Evolutionary conservation across 2,113 vertebrate species (phyloP).

Genomic region (Baryphthengus martii): DNA sequence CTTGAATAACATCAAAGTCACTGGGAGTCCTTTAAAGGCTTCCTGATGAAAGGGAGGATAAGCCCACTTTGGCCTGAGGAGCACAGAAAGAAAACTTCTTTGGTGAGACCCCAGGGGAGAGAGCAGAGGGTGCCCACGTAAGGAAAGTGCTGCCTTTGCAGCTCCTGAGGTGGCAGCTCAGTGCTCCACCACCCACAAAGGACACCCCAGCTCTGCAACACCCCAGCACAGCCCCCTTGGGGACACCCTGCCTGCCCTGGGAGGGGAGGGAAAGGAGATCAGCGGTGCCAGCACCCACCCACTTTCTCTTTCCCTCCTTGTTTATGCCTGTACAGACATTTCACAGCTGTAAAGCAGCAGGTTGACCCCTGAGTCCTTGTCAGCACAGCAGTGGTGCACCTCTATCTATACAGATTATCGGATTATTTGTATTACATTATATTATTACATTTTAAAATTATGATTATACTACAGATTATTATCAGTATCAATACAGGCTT

Average conservation of each 20-base stretch:
- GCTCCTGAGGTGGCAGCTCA: neutral
- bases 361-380: too few species aligned
- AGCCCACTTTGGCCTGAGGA: neutral
- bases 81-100: neutral
- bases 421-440: too few species aligned
- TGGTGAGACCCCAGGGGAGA: neutral
- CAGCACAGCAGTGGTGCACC: too few species aligned
- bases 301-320: neutral
- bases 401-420: too few species aligned
- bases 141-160: neutral
- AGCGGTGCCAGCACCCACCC: neutral
- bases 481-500: too few species aligned
- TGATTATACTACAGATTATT: too few species aligned
- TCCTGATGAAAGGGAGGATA: neutral
- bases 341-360: neutral
- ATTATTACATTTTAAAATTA: too few species aligned
- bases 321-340: neutral
- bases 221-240: too few species aligned
- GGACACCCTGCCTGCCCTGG: neutral
- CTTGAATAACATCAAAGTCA: neutral
- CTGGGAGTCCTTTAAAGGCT: neutral
- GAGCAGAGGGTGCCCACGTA: neutral
- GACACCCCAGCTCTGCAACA: neutral
- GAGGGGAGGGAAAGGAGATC: neutral
- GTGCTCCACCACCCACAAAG: accelerated